phyloP scores from a whole-genome alignment of 2,113 vertebrate species.

The Caracal caracal region DNA sequence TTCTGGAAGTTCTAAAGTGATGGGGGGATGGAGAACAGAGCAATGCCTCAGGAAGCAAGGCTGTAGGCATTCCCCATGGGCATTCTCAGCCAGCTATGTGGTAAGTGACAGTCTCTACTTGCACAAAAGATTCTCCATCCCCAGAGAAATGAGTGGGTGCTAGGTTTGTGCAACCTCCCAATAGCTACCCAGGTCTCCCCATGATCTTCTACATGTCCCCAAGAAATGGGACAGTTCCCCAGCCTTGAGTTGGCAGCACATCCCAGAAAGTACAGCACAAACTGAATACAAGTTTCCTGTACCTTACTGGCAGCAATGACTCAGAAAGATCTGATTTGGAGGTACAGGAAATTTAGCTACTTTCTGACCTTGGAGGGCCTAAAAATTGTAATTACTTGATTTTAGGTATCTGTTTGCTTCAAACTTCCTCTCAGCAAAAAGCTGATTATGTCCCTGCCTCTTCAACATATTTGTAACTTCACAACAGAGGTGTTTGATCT shows the following conservation, averaged over 20 bases:
- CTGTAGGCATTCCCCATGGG: neutral
- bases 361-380: neutral
- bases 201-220: neutral
- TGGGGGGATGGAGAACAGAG: conserved; percentile 1
- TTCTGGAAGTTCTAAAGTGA: conserved; percentile 46
- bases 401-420: neutral
- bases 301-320: neutral
- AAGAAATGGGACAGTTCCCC: neutral
- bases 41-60: conserved; percentile 40
- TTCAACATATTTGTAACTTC: neutral
- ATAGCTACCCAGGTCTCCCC: neutral
- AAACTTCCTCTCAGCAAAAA: conserved; percentile 14
- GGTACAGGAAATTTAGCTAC: neutral
- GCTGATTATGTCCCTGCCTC: neutral
- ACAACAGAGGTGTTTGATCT: neutral
- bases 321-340: neutral
- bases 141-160: neutral
- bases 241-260: neutral
- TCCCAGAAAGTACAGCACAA: neutral
- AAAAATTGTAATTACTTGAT: neutral
- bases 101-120: neutral
- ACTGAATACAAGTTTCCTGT: neutral
- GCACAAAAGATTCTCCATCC: neutral
- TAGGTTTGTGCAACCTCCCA: neutral
- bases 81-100: neutral